phyloP scores from a whole-genome alignment of 2,888 invertebrate genomes.

The Ceraclea dissimilis region DNA sequence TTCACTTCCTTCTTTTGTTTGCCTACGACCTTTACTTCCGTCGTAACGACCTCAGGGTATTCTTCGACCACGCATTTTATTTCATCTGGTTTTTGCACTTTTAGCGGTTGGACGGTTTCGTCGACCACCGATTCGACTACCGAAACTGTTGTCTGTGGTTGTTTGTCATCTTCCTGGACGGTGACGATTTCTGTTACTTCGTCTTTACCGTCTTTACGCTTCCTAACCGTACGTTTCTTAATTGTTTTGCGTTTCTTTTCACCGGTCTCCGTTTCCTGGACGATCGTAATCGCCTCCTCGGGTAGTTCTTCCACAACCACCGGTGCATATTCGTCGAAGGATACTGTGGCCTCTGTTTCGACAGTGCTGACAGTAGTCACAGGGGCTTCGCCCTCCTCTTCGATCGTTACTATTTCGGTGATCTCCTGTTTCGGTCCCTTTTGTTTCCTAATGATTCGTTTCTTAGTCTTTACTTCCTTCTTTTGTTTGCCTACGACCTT shows the following conservation, averaged over 20 bases:
- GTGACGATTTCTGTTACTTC: conserved; percentile 32
- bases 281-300: conserved; percentile 37
- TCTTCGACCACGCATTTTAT: neutral
- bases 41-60: conserved; percentile 7
- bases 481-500: conserved; percentile 31
- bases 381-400: conserved; percentile 35
- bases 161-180: conserved; percentile 29
- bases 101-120: neutral
- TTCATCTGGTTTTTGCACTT: neutral
- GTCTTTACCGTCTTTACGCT: conserved; percentile 28
- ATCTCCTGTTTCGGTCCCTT: conserved; percentile 37
- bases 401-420: conserved; percentile 36
- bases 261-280: conserved; percentile 37
- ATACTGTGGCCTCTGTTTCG: no score
- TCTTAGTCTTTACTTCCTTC: conserved; percentile 32
- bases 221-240: conserved; percentile 25
- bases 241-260: conserved; percentile 35
- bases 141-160: conserved; percentile 26
- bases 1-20: conserved; percentile 30
- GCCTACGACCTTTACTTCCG: neutral
- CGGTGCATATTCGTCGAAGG: conserved; percentile 1
- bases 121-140: conserved; percentile 15
- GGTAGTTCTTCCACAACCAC: conserved; percentile 33
- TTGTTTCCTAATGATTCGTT: conserved; percentile 34
- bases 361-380: conserved; percentile 32